A percentile compares a stretch with the other conserved stretches of the same genome.
These are phyloP conservation scores for Miniopterus natalensis DNA, from an alignment of 2,113 vertebrate genomes.

Conservation along the genomic window DNA sequence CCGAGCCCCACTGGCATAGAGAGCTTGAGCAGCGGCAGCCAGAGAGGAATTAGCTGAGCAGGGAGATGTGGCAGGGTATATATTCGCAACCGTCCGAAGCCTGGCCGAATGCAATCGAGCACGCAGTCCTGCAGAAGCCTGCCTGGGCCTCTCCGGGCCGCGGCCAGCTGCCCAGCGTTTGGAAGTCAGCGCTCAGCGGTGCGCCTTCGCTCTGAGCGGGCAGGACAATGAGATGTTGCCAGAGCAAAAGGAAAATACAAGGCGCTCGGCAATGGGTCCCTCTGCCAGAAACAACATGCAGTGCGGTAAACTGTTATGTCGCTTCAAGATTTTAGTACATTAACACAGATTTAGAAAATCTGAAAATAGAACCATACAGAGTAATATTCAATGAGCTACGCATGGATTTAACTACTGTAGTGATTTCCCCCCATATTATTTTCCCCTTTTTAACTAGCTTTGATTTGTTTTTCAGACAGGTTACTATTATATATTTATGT, in stretches of 20 bases:
- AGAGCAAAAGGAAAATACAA: conserved; percentile 33
- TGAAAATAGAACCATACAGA: not conserved
- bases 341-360: not conserved
- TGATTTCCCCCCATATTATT: not conserved
- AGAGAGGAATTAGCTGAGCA: conserved; percentile 48
- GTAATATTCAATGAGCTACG: not conserved
- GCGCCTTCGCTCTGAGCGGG: not conserved
- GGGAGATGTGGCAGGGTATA: conserved; percentile 35
- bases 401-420: not conserved
- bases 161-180: not conserved
- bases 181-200: not conserved
- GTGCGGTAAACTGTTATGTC: not conserved
- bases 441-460: not conserved
- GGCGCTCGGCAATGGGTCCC: not conserved
- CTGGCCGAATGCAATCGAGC: conserved; percentile 4
- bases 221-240: not conserved
- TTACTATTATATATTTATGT: not conserved
- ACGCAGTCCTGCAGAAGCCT: not conserved
- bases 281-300: not conserved
- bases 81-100: conserved; percentile 37
- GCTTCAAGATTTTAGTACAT: not conserved
- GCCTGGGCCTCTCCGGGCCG: not conserved
- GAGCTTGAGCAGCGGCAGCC: not conserved
- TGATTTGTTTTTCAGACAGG: not conserved
- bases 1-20: not conserved